A percentile compares a stretch with the other conserved stretches of the same genome.
Evolutionary conservation across 1,140 invertebrate species (phyloP).

Genomic region (Solenopsis invicta): DNA sequence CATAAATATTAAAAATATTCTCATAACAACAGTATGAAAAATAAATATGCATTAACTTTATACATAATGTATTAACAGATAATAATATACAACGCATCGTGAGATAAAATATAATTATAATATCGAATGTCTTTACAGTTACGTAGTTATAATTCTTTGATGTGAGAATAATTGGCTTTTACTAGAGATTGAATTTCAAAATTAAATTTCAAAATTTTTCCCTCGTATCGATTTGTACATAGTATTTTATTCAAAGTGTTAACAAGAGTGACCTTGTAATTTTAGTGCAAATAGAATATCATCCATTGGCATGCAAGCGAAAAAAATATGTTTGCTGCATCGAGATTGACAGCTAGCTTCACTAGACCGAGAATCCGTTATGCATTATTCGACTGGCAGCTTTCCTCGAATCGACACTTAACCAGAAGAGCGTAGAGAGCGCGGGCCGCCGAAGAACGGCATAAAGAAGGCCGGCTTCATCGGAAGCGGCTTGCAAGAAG

Average conservation of each 20-base stretch:
- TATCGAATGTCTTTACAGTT: not conserved
- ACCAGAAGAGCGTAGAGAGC: conserved; percentile 55
- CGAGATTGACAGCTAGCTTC: conserved; percentile 8
- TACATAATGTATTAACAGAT: not conserved
- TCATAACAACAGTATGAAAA: not conserved
- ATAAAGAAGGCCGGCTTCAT: conserved; percentile 74
- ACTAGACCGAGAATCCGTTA: conserved; percentile 62
- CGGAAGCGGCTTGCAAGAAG: conserved; percentile 75
- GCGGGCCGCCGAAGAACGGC: conserved; percentile 59
- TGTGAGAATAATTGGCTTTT: not conserved
- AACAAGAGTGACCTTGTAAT: not conserved
- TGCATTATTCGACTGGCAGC: conserved; percentile 48
- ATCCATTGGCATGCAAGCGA: not conserved
- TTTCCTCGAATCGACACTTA: conserved; percentile 70
- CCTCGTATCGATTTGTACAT: not conserved
- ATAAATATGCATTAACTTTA: conserved; percentile 8
- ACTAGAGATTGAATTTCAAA: not conserved
- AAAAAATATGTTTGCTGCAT: conserved; percentile 11
- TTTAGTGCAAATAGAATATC: not conserved
- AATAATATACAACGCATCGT: not conserved
- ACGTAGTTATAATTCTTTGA: not conserved
- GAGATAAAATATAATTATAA: not conserved
- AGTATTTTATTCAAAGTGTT: not conserved
- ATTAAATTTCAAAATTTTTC: not conserved
- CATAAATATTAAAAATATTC: conserved; percentile 4